Evolutionary conservation across 2,888 invertebrate species (phyloP), one percentile per base, ranked within the genome.

Genomic region (Melieria crassipennis): DNA sequence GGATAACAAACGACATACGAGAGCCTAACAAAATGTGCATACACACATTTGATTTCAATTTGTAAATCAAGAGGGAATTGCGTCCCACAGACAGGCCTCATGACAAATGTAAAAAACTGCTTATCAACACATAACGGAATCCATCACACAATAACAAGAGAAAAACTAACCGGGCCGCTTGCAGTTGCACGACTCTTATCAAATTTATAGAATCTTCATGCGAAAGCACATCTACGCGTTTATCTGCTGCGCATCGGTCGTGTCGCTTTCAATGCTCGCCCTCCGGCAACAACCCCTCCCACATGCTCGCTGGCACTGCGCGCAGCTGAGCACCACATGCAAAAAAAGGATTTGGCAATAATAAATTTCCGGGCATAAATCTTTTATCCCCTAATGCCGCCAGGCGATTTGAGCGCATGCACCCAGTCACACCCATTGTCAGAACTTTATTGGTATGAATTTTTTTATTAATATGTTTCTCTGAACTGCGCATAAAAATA

Each of bases 261-360:
- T 52, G 30, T 52, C n/a, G 9, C 52, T 52, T 52, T 52, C 52
- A 11, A n/a, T 52, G 13, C 13, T 13, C 52, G 52, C 10, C 52
- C 11, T 52, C 13, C 13, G 52, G 13, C 13, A 5, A 13, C 52
- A 52, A n/a, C 52, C 52, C 13, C 52, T 13, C 13, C 13, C 52
- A n/a, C 9, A 11, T 52, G 9, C 13, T 13, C 5, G 52, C 52
- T 52, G 52, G 4, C 52, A 52, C 5, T 30, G 30, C 30, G n/a
- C 52, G 9, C n/a, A 9, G 13, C 52, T n/a, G n/a, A 52, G 7
- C 13, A 52, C 13, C 11, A 7, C 52, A 52, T 52, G 52, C 52
- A 13, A 52, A 52, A 52, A 52, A 52, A 52, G 52, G 52, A 52
- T 52, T 52, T 52, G 52, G 52, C 52, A 9, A 52, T 52, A 52